Percentiles rank a stretch among this genome's conserved stretches.
Evolutionary conservation across 2,113 vertebrate genomes (phyloP).

Genomic region (Calcarius ornatus): DNA sequence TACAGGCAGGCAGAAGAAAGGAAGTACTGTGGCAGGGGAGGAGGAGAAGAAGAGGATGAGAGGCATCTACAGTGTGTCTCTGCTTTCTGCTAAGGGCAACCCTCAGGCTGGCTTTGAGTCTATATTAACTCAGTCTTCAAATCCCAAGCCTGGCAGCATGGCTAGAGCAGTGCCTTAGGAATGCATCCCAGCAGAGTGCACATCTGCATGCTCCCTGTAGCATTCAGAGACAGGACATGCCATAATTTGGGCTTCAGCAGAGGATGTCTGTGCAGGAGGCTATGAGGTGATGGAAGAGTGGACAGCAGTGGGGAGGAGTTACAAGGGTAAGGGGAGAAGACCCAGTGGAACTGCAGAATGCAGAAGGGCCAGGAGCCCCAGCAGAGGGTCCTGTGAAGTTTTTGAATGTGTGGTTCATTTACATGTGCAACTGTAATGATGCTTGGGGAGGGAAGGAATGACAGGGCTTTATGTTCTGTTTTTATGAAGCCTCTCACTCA

Average conservation of each 20-base stretch:
- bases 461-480: neutral
- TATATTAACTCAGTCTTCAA: neutral
- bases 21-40: neutral
- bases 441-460: neutral
- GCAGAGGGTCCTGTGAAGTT: neutral
- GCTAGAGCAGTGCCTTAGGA: neutral
- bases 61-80: neutral
- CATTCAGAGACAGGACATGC: neutral
- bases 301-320: neutral
- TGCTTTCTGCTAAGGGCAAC: neutral
- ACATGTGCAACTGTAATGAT: neutral
- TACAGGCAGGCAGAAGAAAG: neutral
- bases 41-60: neutral
- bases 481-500: neutral
- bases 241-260: neutral
- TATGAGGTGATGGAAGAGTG: neutral
- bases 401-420: neutral
- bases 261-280: neutral
- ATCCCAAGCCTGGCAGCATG: neutral
- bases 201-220: neutral
- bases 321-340: neutral
- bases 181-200: rapidly evolving
- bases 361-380: neutral
- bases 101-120: neutral
- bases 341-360: neutral